phyloP scores from a whole-genome alignment of 2,888 invertebrate species.

The Tuta absoluta region DNA sequence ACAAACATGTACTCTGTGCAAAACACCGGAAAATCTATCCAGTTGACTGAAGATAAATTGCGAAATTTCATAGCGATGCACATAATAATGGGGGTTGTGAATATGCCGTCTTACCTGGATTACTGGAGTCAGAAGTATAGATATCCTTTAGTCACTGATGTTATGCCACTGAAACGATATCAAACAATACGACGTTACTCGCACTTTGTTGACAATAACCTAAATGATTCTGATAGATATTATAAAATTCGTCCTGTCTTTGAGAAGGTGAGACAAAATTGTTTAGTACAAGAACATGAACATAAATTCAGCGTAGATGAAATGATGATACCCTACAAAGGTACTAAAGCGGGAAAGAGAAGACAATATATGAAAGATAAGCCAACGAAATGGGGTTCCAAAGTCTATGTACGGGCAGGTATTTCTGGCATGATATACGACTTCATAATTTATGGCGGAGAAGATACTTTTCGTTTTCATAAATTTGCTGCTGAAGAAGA shows the following conservation, averaged over 20 bases:
- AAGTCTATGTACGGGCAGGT: constrained; percentile 49
- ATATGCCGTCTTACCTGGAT: constrained; percentile 40
- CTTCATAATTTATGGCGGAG: constrained; percentile 47
- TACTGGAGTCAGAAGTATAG: constrained; percentile 38
- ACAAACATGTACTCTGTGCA: constrained; percentile 36
- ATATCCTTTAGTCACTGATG: constrained; percentile 37
- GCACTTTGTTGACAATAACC: constrained; percentile 44
- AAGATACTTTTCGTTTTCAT: constrained; percentile 29
- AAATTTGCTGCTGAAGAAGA: not conserved
- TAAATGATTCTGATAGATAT: constrained; percentile 40
- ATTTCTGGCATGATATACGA: constrained; percentile 53
- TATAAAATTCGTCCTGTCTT: constrained; percentile 43
- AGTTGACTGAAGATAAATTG: constrained; percentile 37
- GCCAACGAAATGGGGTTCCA: constrained; percentile 52
- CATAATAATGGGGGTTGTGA: constrained; percentile 45
- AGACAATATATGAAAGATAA: constrained; percentile 51
- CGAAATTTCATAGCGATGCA: constrained; percentile 43
- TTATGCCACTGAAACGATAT: constrained; percentile 44
- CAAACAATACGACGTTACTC: constrained; percentile 40
- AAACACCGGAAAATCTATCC: constrained; percentile 34
- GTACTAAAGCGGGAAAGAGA: constrained; percentile 32
- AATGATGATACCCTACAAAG: constrained; percentile 53
- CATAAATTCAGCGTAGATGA: constrained; percentile 46
- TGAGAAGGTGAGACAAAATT: constrained; percentile 40
- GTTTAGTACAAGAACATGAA: constrained; percentile 38